Conservation (phyloP, 2,113 vertebrate species). For the Sporophila hypoxantha region DNA sequence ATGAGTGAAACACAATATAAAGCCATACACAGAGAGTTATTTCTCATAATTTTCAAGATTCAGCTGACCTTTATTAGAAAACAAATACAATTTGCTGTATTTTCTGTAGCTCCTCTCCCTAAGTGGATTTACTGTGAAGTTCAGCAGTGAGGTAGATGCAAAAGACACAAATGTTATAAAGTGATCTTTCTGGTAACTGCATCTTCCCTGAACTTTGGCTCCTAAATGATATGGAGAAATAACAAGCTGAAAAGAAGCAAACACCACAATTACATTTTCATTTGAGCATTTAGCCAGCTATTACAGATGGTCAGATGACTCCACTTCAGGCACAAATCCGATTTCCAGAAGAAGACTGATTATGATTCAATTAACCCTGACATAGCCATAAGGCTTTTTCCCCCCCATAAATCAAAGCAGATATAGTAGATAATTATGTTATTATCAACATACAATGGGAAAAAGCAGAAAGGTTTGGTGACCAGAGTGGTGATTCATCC, state of each 20-base stretch:
- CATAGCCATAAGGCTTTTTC: neutral
- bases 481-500: neutral
- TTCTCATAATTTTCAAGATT: neutral
- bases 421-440: neutral
- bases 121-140: neutral
- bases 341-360: conserved; percentile 10
- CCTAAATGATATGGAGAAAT: neutral
- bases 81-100: neutral
- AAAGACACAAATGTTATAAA: neutral
- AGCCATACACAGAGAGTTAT: neutral
- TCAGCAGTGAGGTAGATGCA: neutral
- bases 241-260: conserved; percentile 18
- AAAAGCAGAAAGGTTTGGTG: neutral
- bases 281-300: neutral
- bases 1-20: neutral
- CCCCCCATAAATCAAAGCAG: neutral
- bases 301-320: neutral
- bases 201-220: neutral
- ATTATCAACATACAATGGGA: neutral
- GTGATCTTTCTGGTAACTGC: neutral
- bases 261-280: neutral
- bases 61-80: neutral
- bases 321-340: neutral
- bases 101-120: neutral
- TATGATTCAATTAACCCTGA: conserved; percentile 10